Base-by-base conservation (phyloP, 2,888 invertebrate species). In the Lasioglossum pauxillum region DNA sequence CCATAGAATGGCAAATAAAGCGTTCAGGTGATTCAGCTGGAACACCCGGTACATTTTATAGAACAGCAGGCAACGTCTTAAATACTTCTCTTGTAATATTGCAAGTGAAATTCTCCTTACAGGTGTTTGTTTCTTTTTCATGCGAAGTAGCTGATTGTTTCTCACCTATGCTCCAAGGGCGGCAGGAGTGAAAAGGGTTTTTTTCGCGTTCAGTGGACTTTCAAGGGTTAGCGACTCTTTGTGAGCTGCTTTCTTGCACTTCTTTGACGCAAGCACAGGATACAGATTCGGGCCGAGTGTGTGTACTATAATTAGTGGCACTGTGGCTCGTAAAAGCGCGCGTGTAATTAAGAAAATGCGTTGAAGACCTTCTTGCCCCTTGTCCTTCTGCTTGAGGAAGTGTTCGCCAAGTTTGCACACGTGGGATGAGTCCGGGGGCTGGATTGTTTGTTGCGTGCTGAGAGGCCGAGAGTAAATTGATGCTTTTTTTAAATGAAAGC, bases 271-370 rank as follows among this genome's bases (percentile, higher is more conserved):
- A 23, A 71, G 71, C 38, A n/a, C n/a, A 23, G 41, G 41, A 38
- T n/a, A n/a, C 71, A 41, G 41, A n/a, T 41, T 14, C 41, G 38
- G 38, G 71, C 23, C n/a, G 41, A n/a, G 41, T 8, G 71, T n/a
- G 41, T 38, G 38, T 41, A 41, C 71, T 71, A 38, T 71, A 78
- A 78, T 78, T 72, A 78, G 41, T 72, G 53, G 31, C 27, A 60
- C 31, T 14, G 23, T 23, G 57, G n/a, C 44, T 5, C 23, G 57
- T 72, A 31, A 57, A 57, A 19, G 78, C 31, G 53, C 78, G 27
- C 41, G 73, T 73, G 73, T 73, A 73, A 73, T 73, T 73, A 73
- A 46, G 73, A 73, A 73, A 73, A 46, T 73, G 73, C 73, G 44
- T 73, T 73, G 31, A 44, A 16, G 23, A 7, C 44, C 44, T 73